Evolutionary conservation across 2,113 vertebrate genomes (phyloP).

Genomic region (Sinocyclocheilus grahami): DNA sequence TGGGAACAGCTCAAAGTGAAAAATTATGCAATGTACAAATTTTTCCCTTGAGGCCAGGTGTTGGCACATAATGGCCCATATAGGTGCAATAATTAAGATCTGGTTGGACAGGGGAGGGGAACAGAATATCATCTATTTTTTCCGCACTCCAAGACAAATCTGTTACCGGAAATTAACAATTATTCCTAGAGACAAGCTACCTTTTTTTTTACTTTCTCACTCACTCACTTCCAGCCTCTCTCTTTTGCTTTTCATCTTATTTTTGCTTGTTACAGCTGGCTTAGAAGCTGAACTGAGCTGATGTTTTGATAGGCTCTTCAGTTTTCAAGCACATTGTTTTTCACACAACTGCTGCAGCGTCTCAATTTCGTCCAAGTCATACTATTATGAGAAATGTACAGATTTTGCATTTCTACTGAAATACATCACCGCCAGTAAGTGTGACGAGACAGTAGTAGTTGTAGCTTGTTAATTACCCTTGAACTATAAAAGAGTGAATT

Average conservation of each 20-base stretch:
- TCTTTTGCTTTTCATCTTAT: neutral
- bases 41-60: slow-evolving; percentile 48
- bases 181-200: slow-evolving; percentile 40
- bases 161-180: slow-evolving; percentile 51
- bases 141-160: slow-evolving; percentile 54
- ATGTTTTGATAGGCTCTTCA: slow-evolving; percentile 8
- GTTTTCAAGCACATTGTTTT: neutral
- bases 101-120: slow-evolving; percentile 34
- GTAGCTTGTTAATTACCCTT: slow-evolving; percentile 56
- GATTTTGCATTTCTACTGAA: neutral
- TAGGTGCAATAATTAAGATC: slow-evolving; percentile 58
- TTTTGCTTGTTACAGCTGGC: slow-evolving; percentile 3
- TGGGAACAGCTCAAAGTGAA: slow-evolving; percentile 46
- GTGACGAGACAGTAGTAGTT: slow-evolving; percentile 13
- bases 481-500: slow-evolving; percentile 54
- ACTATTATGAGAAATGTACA: neutral
- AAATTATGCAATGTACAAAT: slow-evolving; percentile 57
- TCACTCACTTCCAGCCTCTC: slow-evolving; percentile 34
- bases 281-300: neutral
- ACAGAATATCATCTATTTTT: slow-evolving; percentile 47
- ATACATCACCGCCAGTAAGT: neutral
- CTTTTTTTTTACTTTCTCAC: slow-evolving; percentile 38
- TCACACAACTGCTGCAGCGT: neutral
- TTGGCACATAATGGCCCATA: slow-evolving; percentile 59
- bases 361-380: neutral